Percentiles rank a stretch among this genome's conserved stretches.
Conservation (phyloP, 2,797 vertebrate species). For the Cryptoprocta ferox region DNA sequence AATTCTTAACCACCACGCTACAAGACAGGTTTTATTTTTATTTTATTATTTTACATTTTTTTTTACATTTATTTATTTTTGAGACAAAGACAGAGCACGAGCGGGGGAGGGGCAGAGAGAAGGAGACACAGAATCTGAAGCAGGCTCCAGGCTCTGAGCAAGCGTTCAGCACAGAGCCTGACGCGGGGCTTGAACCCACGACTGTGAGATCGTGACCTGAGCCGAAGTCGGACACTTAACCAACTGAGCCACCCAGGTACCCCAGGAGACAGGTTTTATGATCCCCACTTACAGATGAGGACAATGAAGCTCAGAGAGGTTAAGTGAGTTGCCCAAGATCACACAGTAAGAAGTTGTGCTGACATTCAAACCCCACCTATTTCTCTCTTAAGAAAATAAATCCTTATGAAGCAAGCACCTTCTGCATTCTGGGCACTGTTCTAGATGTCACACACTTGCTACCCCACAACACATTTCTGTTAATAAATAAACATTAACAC, state of each 20-base stretch:
- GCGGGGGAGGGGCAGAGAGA: too few species aligned
- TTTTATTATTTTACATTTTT: too few species aligned
- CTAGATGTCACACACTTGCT: neutral
- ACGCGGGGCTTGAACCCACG: fast-evolving
- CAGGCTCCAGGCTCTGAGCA: too few species aligned
- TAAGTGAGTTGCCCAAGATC: neutral
- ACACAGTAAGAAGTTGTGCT: neutral
- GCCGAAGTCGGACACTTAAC: too few species aligned
- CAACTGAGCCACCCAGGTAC: too few species aligned
- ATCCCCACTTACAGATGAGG: neutral
- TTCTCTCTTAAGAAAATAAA: neutral
- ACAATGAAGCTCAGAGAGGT: neutral
- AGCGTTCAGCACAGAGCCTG: too few species aligned
- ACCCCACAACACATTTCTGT: neutral
- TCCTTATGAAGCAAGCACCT: neutral
- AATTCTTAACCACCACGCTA: neutral
- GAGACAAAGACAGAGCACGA: too few species aligned
- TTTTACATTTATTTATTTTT: too few species aligned
- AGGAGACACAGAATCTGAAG: too few species aligned
- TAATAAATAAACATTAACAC: too few species aligned
- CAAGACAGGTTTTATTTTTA: neutral
- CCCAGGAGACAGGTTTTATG: neutral
- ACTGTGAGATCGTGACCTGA: too few species aligned
- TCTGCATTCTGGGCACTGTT: neutral
- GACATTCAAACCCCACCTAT: neutral